Base-by-base conservation (phyloP, 2,888 invertebrate genomes). In the Lathronympha strigana region DNA sequence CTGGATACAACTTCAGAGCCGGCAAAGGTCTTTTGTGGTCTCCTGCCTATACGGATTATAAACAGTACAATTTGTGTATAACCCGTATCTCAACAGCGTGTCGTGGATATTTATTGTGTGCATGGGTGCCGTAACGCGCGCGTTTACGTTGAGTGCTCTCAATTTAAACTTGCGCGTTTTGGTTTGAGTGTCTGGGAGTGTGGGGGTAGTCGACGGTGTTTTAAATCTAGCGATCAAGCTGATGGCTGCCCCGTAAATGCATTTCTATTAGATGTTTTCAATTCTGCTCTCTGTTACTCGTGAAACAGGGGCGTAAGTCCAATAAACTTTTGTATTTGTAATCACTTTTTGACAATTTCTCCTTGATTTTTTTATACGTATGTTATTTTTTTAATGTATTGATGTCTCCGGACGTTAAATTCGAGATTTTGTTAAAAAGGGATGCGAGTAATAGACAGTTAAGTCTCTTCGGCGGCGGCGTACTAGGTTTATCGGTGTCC, bases 101-200 rank as follows among this genome's bases (percentile, higher is more conserved):
- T 85, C 86, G 85, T 88, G 88, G 87, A 85, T 89, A 90, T 90
- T 90, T 90, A 90, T 90, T 90, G 80, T 68, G 73, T 73, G 77
- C 13, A 73, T 68, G 69, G 73, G 69, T 71, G 73, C 23, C 36
- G 25, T 19, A 2, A 19, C 58, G 63, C 57, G 50, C 17, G 38
- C 11, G 31, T 63, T 33, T 38, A 11, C 15, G 38, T n/a, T 19
- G 17, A 28, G 61, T 51, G 19, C 28, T 38, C 57, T 33, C 11
- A 23, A 51, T 43, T 43, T 36, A 36, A 58, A 63, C 50, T 50
- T 23, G 50, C 51, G 63, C 36, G 38, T 53, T 51, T n/a, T 8
- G 33, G 38, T 17, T 8, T 64, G 73, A 66, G 70, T 69, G 74
- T 58, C 73, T 68, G 76, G 63, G 74, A 55, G 72, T 69, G 40